Evolutionary conservation across 2,888 invertebrate genomes (phyloP).

Genomic region (Nephrotoma appendiculata): DNA sequence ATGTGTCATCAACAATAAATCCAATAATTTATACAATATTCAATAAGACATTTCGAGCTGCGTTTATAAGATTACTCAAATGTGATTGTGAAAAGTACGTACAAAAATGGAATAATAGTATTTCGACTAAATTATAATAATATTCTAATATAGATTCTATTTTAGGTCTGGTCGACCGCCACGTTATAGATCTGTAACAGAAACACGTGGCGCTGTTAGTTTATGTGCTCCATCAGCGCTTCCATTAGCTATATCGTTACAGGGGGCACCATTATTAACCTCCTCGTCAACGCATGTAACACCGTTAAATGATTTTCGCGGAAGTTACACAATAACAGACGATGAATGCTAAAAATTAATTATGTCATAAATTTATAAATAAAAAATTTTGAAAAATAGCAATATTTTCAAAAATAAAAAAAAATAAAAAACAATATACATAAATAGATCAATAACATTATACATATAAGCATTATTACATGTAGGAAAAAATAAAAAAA

Average conservation of each 20-base stretch:
- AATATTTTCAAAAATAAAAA: background rate
- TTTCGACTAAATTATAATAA: background rate
- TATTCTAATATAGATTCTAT: background rate
- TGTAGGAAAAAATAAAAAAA: background rate
- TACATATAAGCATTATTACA: background rate
- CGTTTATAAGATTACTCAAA: conserved; percentile 60
- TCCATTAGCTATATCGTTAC: conserved; percentile 60
- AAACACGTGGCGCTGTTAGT: conserved; percentile 53
- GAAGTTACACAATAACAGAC: conserved; percentile 29
- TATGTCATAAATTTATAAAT: background rate
- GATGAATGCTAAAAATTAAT: conserved; percentile 20
- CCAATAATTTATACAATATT: conserved; percentile 90
- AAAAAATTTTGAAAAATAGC: background rate
- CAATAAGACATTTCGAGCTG: conserved; percentile 76
- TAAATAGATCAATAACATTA: background rate
- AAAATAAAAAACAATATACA: background rate
- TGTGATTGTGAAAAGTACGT: conserved; percentile 62
- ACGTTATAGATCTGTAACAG: conserved; percentile 54
- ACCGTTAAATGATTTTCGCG: conserved; percentile 30
- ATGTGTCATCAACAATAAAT: conserved; percentile 84
- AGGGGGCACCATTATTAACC: conserved; percentile 40
- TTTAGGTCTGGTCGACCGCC: conserved; percentile 54
- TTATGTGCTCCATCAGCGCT: conserved; percentile 57
- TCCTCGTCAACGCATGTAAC: conserved; percentile 27
- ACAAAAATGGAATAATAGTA: background rate